Conservation (phyloP, 2,797 vertebrate species). For the Pantherophis vulpinus region DNA sequence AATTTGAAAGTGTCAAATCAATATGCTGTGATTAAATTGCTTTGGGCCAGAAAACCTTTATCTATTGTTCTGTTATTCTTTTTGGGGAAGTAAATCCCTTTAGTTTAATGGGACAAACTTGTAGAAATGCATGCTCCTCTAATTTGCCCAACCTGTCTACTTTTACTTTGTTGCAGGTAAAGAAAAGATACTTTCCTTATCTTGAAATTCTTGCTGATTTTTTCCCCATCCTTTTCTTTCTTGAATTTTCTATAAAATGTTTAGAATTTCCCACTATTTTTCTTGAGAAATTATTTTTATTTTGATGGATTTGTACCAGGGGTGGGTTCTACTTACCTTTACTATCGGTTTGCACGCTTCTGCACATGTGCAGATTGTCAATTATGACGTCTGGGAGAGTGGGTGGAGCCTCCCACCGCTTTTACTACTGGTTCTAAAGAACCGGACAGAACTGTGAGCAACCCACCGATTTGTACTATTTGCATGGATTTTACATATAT, state of each 20-base stretch:
- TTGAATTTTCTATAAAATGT: slow-evolving; percentile 9
- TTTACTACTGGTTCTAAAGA: no score
- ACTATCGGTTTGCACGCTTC: no score
- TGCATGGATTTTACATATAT: slow-evolving; percentile 58
- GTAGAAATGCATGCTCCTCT: slow-evolving; percentile 30
- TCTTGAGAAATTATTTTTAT: slow-evolving; percentile 49
- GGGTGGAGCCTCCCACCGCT: no score
- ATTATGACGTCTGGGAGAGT: no score
- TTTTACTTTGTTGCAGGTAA: slow-evolving; percentile 60
- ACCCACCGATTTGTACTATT: slow-evolving; percentile 54
- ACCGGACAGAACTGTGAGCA: no score
- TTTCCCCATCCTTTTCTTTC: not conserved
- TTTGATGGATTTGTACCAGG: slow-evolving; percentile 54
- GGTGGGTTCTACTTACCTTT: no score
- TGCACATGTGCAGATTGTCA: no score
- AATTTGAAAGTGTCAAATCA: slow-evolving; percentile 23
- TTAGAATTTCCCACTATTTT: slow-evolving; percentile 49
- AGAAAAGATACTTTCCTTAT: slow-evolving; percentile 44
- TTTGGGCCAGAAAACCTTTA: slow-evolving; percentile 32
- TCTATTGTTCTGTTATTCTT: slow-evolving; percentile 24
- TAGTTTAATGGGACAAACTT: not conserved
- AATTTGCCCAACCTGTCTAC: slow-evolving; percentile 43
- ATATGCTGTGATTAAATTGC: slow-evolving; percentile 47
- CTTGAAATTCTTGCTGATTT: slow-evolving; percentile 27
- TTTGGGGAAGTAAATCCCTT: slow-evolving; percentile 37